Conservation (phyloP, 2,113 vertebrate species). For the Dromiciops gliroides region DNA sequence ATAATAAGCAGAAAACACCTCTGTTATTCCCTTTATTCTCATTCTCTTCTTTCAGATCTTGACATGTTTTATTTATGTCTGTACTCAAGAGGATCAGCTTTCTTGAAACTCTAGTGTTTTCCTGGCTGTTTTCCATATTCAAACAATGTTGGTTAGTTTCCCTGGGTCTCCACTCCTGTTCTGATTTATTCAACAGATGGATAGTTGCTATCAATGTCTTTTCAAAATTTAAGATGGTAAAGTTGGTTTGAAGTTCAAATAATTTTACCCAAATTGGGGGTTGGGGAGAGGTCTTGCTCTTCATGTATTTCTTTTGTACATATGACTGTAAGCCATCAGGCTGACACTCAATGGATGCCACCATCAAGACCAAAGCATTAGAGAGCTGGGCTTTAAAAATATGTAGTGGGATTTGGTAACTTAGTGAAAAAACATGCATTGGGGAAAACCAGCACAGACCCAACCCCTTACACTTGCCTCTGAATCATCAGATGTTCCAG, state of each 20-base stretch:
- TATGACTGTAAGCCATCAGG: slow-evolving; percentile 33
- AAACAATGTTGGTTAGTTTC: slow-evolving; percentile 55
- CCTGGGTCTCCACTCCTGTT: slow-evolving; percentile 60
- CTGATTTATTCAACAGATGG: slow-evolving; percentile 78
- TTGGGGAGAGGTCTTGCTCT: slow-evolving; percentile 38
- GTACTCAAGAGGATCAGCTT: slow-evolving; percentile 69
- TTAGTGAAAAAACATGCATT: slow-evolving; percentile 24
- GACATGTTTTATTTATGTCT: slow-evolving; percentile 73
- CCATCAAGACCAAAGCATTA: slow-evolving; percentile 32
- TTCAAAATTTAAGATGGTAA: slow-evolving; percentile 70
- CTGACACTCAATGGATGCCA: background rate
- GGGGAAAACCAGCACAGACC: background rate
- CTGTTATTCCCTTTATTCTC: slow-evolving; percentile 62
- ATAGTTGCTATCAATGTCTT: slow-evolving; percentile 71
- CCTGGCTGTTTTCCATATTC: slow-evolving; percentile 69
- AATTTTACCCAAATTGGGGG: slow-evolving; percentile 56
- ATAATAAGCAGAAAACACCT: slow-evolving; percentile 70
- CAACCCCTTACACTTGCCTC: background rate
- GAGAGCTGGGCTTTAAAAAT: slow-evolving; percentile 19
- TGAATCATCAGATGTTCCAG: background rate
- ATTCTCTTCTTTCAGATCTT: slow-evolving; percentile 63
- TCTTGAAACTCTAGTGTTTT: slow-evolving; percentile 73
- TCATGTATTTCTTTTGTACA: background rate
- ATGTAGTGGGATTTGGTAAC: background rate
- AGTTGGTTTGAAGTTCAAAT: slow-evolving; percentile 74